Evolutionary conservation across 1,140 invertebrate species (phyloP), one percentile per base, ranked within the genome.

Genomic region (Trialeurodes vaporariorum): DNA sequence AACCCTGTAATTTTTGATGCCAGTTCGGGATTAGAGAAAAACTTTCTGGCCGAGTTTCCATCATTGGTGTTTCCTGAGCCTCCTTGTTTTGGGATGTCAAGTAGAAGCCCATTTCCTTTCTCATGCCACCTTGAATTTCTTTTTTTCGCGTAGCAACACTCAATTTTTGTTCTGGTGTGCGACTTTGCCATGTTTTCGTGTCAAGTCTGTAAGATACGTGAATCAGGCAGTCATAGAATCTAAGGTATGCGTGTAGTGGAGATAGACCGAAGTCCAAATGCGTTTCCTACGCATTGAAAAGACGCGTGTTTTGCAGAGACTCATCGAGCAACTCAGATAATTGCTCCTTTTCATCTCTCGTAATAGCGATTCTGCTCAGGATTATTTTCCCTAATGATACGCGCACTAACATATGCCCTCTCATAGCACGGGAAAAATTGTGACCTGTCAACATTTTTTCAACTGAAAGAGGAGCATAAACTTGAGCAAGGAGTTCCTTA

Each of bases 361-460:
- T n/a, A n/a, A n/a, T n/a, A n/a, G n/a, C n/a, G n/a, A n/a, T n/a
- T n/a, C n/a, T n/a, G n/a, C n/a, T n/a, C n/a, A n/a, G n/a, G n/a
- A n/a, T n/a, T n/a, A n/a, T n/a, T n/a, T n/a, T 63, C 70, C 24
- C 63, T 61, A 75, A 73, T 66, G 74, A 70, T 25, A 72, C 66
- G 61, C 77, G 73, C 65, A 74, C 63, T 65, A 79, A 60, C 58
- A 73, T 72, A 70, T 80, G 78, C 25, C 71, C 77, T 73, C 76
- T 64, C 40, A 80, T 64, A 68, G 76, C 75, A 73, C 77, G 67
- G 21, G 70, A 59, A 68, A 70, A 76, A 24, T 73, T 73, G 62
- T 76, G 71, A 9, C 74, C 75, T 67, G 69, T 73, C 2, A 80
- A 59, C 70, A 78, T 79, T 74, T 80, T 77, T 27, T 77, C 73